Evolutionary conservation across 2,888 invertebrate genomes (phyloP).

Genomic region (Synanthedon formicaeformis): DNA sequence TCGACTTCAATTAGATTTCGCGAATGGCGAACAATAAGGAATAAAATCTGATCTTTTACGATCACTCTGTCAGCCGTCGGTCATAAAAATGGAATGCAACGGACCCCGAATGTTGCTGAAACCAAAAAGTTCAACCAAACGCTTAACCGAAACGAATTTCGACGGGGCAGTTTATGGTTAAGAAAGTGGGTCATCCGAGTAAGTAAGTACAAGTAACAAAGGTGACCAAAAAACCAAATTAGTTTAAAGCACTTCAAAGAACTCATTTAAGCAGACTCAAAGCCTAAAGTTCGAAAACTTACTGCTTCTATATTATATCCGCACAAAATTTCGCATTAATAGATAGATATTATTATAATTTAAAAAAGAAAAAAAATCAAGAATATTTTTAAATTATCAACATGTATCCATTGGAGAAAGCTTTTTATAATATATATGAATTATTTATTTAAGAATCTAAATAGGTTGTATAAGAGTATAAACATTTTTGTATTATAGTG

Average conservation of each 20-base stretch:
- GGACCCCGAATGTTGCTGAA: conserved; percentile 40
- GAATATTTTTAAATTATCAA: too few relatives aligned
- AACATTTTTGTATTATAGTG: too few relatives aligned
- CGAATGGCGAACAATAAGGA: conserved; percentile 68
- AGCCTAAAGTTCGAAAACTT: background rate
- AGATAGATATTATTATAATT: too few relatives aligned
- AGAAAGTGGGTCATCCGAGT: conserved; percentile 48
- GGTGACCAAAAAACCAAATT: conserved; percentile 1
- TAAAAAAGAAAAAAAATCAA: too few relatives aligned
- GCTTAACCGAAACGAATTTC: conserved; percentile 43
- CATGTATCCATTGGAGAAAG: too few relatives aligned
- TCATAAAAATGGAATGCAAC: conserved; percentile 64
- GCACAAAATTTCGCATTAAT: too few relatives aligned
- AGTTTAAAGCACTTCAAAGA: background rate
- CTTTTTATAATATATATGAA: too few relatives aligned
- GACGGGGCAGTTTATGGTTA: conserved; percentile 50
- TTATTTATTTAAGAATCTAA: too few relatives aligned
- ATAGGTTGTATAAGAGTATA: too few relatives aligned
- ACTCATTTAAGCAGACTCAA: background rate
- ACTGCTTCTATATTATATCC: too few relatives aligned
- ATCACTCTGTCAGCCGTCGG: conserved; percentile 54
- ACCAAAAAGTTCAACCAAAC: conserved; percentile 41
- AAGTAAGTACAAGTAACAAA: conserved; percentile 3
- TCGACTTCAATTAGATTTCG: conserved; percentile 66
- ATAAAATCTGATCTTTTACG: conserved; percentile 67